Evolutionary conservation across 2,888 invertebrate genomes (phyloP).

Genomic region (Tipula vernalis): DNA sequence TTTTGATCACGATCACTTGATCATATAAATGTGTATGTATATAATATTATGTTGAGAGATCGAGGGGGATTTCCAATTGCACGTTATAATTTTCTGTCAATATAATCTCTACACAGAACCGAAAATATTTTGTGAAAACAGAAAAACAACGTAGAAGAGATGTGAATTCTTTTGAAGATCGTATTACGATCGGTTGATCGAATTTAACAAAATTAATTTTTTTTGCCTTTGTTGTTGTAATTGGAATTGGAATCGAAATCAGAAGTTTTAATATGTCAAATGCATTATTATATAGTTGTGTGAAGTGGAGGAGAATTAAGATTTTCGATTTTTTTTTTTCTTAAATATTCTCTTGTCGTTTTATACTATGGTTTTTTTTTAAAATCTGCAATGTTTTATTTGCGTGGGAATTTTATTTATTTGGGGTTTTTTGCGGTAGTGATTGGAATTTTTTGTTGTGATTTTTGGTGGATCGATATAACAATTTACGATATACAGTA

Average conservation of each 20-base stretch:
- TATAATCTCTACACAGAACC: background rate
- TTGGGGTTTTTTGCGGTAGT: background rate
- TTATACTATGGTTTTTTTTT: background rate
- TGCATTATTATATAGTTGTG: background rate
- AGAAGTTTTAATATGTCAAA: background rate
- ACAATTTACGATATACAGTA: background rate
- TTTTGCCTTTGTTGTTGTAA: background rate
- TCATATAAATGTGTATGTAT: background rate
- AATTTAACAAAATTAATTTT: background rate
- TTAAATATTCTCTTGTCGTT: background rate
- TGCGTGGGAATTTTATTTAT: background rate
- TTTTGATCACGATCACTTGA: background rate
- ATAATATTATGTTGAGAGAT: background rate
- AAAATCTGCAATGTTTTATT: background rate
- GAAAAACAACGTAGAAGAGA: background rate
- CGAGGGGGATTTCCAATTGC: background rate
- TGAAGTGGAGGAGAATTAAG: background rate
- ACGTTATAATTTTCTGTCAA: background rate
- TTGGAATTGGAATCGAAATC: background rate
- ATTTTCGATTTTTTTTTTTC: background rate
- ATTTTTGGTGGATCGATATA: background rate
- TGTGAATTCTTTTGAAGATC: background rate
- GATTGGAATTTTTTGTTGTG: background rate
- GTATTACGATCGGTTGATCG: conserved; percentile 4
- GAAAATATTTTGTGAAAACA: background rate